phyloP scores from a whole-genome alignment of 2,113 vertebrate genomes.

The Chaenogobius annularis region DNA sequence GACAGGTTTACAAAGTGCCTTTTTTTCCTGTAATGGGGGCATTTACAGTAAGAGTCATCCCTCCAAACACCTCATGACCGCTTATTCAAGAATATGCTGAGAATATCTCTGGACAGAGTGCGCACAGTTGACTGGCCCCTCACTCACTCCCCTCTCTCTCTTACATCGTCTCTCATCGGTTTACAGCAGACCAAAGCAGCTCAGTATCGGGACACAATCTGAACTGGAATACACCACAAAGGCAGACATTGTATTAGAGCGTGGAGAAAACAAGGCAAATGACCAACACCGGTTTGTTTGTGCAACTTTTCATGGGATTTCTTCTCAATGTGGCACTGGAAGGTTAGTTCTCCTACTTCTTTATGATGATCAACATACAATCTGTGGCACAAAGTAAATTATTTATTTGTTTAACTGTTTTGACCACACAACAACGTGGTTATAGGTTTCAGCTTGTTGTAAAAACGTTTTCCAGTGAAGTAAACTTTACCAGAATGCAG shows the following conservation, averaged over 20 bases:
- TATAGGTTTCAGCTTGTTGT: not conserved
- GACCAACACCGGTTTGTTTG: constrained; percentile 31
- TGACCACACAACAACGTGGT: not conserved
- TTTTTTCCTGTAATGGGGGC: not conserved
- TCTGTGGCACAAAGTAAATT: too few species aligned
- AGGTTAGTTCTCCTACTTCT: constrained; percentile 40
- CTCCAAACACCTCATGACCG: not conserved
- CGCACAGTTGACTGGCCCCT: not conserved
- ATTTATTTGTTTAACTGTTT: not conserved
- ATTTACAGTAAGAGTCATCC: not conserved
- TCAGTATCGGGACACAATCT: constrained; percentile 6
- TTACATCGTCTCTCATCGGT: constrained; percentile 1
- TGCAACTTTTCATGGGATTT: constrained; percentile 51
- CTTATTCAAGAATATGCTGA: not conserved
- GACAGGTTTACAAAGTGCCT: not conserved
- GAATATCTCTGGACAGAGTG: not conserved
- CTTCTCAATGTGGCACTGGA: constrained; percentile 52
- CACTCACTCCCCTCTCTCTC: constrained; percentile 7
- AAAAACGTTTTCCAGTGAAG: not conserved
- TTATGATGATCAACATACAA: not conserved
- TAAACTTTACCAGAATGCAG: not conserved
- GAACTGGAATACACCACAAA: constrained; percentile 39
- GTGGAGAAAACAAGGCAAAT: constrained; percentile 39
- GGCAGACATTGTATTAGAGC: constrained; percentile 21
- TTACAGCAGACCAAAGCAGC: not conserved